Percentiles rank a stretch among this genome's conserved stretches.
These are phyloP conservation scores for Rostratula benghalensis DNA, from an alignment of 2,113 vertebrate genomes.

Conservation along the genomic window DNA sequence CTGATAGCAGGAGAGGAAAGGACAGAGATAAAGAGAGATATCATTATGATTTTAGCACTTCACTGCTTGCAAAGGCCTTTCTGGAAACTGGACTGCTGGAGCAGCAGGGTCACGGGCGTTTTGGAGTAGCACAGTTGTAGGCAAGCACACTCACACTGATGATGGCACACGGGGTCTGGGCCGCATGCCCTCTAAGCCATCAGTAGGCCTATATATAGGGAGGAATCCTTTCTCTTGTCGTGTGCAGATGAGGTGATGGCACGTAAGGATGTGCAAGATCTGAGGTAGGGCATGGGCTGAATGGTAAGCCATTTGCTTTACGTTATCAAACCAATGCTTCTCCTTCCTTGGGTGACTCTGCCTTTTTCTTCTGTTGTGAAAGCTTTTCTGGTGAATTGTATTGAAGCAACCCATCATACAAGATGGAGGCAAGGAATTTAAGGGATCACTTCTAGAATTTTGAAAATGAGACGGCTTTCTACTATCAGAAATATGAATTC, in stretches of 20 bases:
- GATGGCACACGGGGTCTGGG: background rate
- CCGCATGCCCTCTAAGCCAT: background rate
- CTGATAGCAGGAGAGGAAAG: background rate
- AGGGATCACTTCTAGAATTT: background rate
- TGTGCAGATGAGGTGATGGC: background rate
- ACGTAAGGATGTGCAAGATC: background rate
- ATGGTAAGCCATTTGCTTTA: background rate
- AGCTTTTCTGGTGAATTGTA: accelerated
- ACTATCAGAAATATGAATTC: background rate
- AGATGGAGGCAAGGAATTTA: background rate
- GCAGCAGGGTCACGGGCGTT: background rate
- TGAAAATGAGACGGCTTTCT: background rate
- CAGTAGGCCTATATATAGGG: background rate
- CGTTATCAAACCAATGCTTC: background rate
- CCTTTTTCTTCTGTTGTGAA: background rate
- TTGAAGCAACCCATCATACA: background rate
- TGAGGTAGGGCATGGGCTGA: background rate
- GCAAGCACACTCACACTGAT: background rate
- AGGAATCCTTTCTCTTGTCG: background rate
- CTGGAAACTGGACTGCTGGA: background rate
- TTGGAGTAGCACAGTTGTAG: background rate
- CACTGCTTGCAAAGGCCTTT: background rate
- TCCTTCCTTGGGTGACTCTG: background rate
- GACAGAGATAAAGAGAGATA: background rate
- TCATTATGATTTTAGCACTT: background rate